Percentiles rank a stretch among this genome's conserved stretches.
These are phyloP conservation scores for Hycleus cichorii DNA, from an alignment of 1,140 invertebrate genomes.

Conservation along the genomic window DNA sequence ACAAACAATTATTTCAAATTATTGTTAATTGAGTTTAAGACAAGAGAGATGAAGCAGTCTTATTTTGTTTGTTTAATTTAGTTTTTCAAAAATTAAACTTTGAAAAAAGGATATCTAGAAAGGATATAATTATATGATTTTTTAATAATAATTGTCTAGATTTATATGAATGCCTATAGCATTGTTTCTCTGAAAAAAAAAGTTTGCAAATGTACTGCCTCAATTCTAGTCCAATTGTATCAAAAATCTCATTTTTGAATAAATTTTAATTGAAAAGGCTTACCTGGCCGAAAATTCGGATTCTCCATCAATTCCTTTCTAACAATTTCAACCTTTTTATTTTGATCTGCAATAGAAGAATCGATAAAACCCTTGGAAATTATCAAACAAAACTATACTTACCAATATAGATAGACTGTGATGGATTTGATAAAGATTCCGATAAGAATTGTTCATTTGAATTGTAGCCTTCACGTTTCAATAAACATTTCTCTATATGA, in stretches of 20 bases:
- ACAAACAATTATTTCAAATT: slow-evolving; percentile 28
- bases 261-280: slow-evolving; percentile 20
- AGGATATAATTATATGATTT: slow-evolving; percentile 28
- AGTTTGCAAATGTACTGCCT: slow-evolving; percentile 6
- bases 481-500: slow-evolving; percentile 44
- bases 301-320: slow-evolving; percentile 17
- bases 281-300: slow-evolving; percentile 24
- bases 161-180: slow-evolving; percentile 11
- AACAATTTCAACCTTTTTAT: slow-evolving; percentile 41
- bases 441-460: slow-evolving; percentile 43
- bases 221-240: too few relatives aligned
- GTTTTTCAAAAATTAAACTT: slow-evolving; percentile 12
- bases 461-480: slow-evolving; percentile 46
- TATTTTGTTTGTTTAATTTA: not conserved
- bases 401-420: slow-evolving; percentile 38
- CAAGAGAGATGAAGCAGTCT: not conserved
- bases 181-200: slow-evolving; percentile 25
- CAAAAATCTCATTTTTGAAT: slow-evolving; percentile 4
- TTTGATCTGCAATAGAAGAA: slow-evolving; percentile 39
- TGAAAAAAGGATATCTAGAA: slow-evolving; percentile 36
- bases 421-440: slow-evolving; percentile 32
- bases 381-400: not conserved
- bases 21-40: slow-evolving; percentile 6
- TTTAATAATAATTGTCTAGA: slow-evolving; percentile 4
- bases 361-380: not conserved